phyloP scores from a whole-genome alignment of 53 echinoderm and acorn worm species.

The Hippasteria phrygiana region DNA sequence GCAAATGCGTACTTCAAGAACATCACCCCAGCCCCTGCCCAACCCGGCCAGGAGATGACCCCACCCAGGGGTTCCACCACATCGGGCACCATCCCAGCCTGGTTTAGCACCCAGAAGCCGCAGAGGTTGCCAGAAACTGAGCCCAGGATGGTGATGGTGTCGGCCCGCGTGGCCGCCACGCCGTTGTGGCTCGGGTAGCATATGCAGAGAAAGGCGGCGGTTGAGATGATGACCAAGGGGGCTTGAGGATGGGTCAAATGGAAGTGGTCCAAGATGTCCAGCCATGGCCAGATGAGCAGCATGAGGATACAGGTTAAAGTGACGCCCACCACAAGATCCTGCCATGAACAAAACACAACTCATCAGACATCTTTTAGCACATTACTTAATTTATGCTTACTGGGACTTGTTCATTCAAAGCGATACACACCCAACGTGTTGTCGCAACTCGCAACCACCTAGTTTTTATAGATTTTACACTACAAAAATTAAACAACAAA shows the following conservation, averaged over 20 bases:
- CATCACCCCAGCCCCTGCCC: conserved; percentile 62
- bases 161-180: conserved; percentile 81
- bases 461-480: no score
- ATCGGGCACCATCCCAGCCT: conserved; percentile 62
- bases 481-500: no score
- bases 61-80: conserved; percentile 51
- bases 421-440: no score
- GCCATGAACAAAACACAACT: conserved; percentile 20
- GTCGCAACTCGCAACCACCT: no score
- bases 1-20: conserved; percentile 67
- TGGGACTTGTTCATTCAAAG: no score
- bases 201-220: conserved; percentile 71
- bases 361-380: neutral
- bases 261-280: conserved; percentile 78
- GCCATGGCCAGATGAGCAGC: conserved; percentile 70
- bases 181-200: conserved; percentile 86
- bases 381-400: neutral
- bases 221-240: conserved; percentile 65
- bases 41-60: conserved; percentile 73
- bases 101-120: conserved; percentile 72
- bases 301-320: conserved; percentile 69
- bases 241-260: conserved; percentile 77
- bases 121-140: conserved; percentile 68
- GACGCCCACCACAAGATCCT: conserved; percentile 91
- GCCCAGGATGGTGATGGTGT: conserved; percentile 85